phyloP scores from a whole-genome alignment of 2,888 invertebrate species.

The Cataglyphis cursor region DNA sequence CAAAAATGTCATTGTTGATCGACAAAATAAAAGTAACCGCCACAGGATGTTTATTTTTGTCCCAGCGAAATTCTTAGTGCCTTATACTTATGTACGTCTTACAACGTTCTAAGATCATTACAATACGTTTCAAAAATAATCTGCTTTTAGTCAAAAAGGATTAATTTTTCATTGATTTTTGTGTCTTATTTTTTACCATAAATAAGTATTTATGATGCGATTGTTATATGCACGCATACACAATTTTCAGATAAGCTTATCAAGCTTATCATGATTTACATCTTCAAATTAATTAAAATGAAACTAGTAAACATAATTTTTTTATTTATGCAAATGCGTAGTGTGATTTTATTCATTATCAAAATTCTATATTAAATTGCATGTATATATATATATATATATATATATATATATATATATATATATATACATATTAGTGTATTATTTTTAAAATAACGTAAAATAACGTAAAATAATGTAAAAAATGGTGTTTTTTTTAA shows the following conservation, averaged over 20 bases:
- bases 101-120: slow-evolving; percentile 48
- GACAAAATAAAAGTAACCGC: slow-evolving; percentile 40
- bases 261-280: neutral
- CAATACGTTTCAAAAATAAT: neutral
- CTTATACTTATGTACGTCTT: slow-evolving; percentile 48
- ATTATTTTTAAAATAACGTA: too few species aligned
- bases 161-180: too few species aligned
- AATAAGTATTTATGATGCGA: too few species aligned
- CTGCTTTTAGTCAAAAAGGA: too few species aligned
- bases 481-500: too few species aligned
- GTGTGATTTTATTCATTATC: neutral
- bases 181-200: too few species aligned
- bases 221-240: too few species aligned
- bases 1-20: slow-evolving; percentile 56
- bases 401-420: too few species aligned
- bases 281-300: neutral
- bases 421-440: too few species aligned
- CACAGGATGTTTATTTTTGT: slow-evolving; percentile 68
- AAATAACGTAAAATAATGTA: too few species aligned
- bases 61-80: slow-evolving; percentile 52
- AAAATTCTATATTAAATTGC: neutral
- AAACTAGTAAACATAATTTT: neutral
- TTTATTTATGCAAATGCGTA: neutral
- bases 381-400: too few species aligned
- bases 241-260: neutral